Conservation (phyloP, 2,113 vertebrate genomes). For the Triplophysa rosa region DNA sequence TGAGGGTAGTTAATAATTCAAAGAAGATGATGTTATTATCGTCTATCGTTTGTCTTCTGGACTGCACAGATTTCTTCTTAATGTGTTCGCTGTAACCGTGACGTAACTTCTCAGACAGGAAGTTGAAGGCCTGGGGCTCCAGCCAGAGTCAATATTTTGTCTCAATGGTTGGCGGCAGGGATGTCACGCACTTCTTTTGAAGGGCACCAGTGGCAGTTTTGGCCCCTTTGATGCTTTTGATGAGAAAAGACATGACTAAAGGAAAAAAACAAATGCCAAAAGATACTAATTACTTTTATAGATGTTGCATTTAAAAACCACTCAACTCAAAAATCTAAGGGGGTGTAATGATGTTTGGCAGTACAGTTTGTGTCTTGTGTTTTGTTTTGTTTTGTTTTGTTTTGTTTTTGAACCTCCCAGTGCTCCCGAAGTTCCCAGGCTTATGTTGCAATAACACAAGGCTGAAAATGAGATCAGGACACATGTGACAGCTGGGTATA, state of each 20-base stretch:
- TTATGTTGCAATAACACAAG: slow-evolving; percentile 9
- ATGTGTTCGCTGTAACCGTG: background rate
- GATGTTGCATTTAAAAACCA: too few species aligned
- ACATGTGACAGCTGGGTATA: slow-evolving; percentile 26
- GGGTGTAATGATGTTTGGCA: too few species aligned
- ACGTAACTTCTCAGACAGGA: slow-evolving; percentile 26
- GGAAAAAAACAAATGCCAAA: too few species aligned
- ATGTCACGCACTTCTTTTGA: too few species aligned
- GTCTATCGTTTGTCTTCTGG: background rate
- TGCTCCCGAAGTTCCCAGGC: slow-evolving; percentile 12
- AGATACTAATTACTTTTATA: too few species aligned
- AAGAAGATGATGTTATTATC: slow-evolving; percentile 16
- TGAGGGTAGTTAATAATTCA: slow-evolving; percentile 21
- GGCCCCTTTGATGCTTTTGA: too few species aligned
- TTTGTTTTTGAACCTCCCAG: slow-evolving; percentile 15
- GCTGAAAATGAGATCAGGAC: slow-evolving; percentile 28
- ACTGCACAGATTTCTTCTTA: background rate
- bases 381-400: background rate
- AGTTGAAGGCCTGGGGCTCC: background rate
- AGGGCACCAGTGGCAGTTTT: too few species aligned
- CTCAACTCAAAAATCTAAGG: too few species aligned
- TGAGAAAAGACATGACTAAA: background rate
- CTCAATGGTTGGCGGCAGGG: slow-evolving; percentile 17
- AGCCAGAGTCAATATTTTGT: slow-evolving; percentile 29
- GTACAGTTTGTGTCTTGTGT: background rate